Conservation (phyloP, 30 jellyfish, hydroid and myxozoan species). For the Pelagia noctiluca region DNA sequence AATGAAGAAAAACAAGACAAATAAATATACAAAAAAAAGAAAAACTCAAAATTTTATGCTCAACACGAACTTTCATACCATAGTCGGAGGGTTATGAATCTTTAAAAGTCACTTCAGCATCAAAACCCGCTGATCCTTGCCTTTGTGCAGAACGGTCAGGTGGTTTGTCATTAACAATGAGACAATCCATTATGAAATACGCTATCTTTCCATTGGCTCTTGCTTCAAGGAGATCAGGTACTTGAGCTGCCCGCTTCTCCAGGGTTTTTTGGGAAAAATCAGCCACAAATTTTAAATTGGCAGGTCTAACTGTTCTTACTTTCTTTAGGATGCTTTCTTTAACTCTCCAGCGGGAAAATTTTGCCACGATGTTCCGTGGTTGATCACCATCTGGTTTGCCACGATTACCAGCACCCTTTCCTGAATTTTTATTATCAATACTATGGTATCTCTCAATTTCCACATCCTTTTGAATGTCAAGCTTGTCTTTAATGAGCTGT, state of each 20-base stretch:
- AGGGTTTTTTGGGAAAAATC: constrained; percentile 9
- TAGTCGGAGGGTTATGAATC: no score
- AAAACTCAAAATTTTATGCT: no score
- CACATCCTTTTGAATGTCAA: no score
- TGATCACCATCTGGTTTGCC: not conserved
- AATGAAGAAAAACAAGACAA: no score
- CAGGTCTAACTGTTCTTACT: not conserved
- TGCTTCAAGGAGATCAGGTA: not conserved
- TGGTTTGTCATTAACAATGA: constrained; percentile 3
- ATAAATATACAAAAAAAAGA: no score
- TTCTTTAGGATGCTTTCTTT: constrained; percentile 1
- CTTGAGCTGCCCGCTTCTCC: constrained; percentile 4
- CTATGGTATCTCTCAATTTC: constrained; percentile 19
- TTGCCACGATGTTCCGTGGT: constrained; percentile 20
- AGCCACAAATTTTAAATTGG: not conserved
- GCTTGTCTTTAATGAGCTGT: no score
- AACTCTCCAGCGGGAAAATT: constrained; percentile 15
- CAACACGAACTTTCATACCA: no score
- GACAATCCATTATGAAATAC: not conserved
- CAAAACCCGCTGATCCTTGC: no score
- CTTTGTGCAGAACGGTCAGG: not conserved
- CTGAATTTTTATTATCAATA: not conserved
- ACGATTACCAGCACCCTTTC: not conserved
- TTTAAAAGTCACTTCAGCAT: no score
- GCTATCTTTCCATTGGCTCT: not conserved